Evolutionary conservation across 2,797 vertebrate genomes (phyloP).

Genomic region (Antrozous pallidus): DNA sequence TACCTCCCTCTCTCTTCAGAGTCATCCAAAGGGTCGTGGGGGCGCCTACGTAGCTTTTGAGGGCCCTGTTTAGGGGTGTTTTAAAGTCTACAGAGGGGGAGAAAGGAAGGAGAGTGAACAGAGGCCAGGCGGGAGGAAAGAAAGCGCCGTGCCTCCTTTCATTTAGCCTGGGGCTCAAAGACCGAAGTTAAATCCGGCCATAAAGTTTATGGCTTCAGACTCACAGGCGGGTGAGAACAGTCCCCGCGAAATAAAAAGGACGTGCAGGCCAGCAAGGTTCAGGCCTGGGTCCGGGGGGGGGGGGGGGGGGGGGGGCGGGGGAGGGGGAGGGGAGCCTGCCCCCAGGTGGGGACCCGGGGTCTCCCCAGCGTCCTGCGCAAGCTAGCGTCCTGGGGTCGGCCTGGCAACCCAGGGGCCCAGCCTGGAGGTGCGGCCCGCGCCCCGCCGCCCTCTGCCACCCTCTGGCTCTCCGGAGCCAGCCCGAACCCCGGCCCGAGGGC

Average conservation of each 20-base stretch:
- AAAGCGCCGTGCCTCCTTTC: conserved; percentile 80
- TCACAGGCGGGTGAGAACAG: conserved; percentile 87
- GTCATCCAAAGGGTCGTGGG: not conserved
- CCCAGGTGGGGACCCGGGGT: not conserved
- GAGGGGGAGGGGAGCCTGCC: not conserved
- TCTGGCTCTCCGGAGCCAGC: not conserved
- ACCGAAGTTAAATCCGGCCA: conserved; percentile 87
- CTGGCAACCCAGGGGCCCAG: not conserved
- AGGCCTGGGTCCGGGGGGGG: conserved; percentile 78
- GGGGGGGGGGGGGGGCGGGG: not conserved
- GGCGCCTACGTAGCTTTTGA: conserved; percentile 47
- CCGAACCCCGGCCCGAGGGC: conserved; percentile 53
- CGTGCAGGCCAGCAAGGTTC: conserved; percentile 84
- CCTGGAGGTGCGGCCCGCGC: not conserved
- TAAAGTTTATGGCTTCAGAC: conserved; percentile 89
- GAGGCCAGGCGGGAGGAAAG: conserved; percentile 71
- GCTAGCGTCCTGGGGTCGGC: not conserved
- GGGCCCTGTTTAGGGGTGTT: conserved; percentile 5
- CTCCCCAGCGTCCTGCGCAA: not conserved
- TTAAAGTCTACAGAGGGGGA: conserved; percentile 53
- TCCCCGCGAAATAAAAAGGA: conserved; percentile 84
- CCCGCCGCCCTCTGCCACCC: conserved; percentile 33
- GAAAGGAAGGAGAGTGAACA: conserved; percentile 44
- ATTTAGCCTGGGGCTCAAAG: conserved; percentile 87
- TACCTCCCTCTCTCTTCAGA: conserved; percentile 52